A percentile compares a stretch with the other conserved stretches of the same genome.
Conservation (phyloP, 1,140 invertebrate genomes). For the Bombus waltoni region DNA sequence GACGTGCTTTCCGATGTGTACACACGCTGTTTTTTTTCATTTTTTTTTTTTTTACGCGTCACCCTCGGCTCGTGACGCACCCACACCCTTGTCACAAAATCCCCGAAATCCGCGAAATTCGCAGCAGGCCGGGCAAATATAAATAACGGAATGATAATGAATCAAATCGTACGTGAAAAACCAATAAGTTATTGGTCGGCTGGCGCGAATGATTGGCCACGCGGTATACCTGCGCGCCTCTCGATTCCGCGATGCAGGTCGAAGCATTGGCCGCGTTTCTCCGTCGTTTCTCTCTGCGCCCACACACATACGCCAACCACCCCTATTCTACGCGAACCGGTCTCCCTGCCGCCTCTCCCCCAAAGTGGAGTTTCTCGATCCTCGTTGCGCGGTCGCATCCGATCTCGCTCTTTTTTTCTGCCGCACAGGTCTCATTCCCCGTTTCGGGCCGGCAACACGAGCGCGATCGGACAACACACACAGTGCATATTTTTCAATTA, state of each 20-base stretch:
- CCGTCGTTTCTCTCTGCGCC: not conserved
- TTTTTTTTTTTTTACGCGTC: not conserved
- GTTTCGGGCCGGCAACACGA: constrained; percentile 63
- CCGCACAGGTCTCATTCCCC: constrained; percentile 46
- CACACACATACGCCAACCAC: not conserved
- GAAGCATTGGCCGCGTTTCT: not conserved
- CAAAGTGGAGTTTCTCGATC: not conserved
- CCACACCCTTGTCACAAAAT: constrained; percentile 9
- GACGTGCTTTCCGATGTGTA: constrained; percentile 27
- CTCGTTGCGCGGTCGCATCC: not conserved
- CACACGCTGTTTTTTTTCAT: constrained; percentile 24
- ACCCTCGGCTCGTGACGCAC: not conserved
- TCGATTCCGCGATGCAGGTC: constrained; percentile 29
- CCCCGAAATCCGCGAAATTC: constrained; percentile 66
- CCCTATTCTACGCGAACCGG: no score
- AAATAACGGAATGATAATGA: constrained; percentile 82
- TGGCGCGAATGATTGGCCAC: constrained; percentile 78
- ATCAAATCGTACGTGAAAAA: constrained; percentile 81
- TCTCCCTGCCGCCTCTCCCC: no score
- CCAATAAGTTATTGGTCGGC: constrained; percentile 79
- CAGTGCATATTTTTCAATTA: constrained; percentile 82
- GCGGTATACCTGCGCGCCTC: constrained; percentile 53
- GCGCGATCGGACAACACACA: constrained; percentile 77
- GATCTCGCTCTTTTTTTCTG: constrained; percentile 25
- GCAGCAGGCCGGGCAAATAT: constrained; percentile 76